Evolutionary conservation across 2,113 vertebrate genomes (phyloP).

Genomic region (Bubo blakistoni): DNA sequence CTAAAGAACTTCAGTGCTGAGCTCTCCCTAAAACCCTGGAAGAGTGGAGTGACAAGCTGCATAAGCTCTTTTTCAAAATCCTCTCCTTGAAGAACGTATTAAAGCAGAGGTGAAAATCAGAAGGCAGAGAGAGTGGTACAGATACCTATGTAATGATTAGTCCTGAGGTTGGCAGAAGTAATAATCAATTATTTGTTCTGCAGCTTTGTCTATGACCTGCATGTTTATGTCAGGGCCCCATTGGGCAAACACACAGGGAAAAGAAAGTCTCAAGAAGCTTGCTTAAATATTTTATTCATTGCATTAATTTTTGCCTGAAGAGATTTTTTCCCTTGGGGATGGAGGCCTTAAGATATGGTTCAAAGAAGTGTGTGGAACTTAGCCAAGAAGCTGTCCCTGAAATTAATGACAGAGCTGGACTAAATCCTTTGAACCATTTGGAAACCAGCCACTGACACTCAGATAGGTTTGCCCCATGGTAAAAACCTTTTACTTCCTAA

Average conservation of each 20-base stretch:
- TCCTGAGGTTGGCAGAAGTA: background rate
- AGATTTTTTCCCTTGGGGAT: background rate
- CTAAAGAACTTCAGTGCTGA: background rate
- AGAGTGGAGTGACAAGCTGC: background rate
- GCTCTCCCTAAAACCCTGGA: background rate
- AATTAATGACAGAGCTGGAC: background rate
- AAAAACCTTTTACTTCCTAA: background rate
- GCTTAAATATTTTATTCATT: conserved; percentile 40
- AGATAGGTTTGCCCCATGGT: background rate
- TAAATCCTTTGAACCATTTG: background rate
- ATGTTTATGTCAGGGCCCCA: background rate
- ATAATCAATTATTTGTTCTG: conserved; percentile 5
- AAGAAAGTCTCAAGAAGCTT: background rate
- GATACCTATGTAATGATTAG: background rate
- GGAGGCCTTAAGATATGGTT: background rate
- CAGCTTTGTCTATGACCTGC: background rate
- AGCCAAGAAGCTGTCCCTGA: background rate
- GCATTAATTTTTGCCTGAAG: conserved; percentile 35
- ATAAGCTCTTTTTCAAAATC: conserved; percentile 32
- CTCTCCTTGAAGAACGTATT: background rate
- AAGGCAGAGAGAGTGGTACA: background rate
- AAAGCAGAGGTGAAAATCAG: background rate
- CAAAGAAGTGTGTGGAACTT: background rate
- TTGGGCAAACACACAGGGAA: background rate
- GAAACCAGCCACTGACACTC: background rate